phyloP scores from a whole-genome alignment of 1,140 invertebrate species.

The Temnothorax curvispinosus region DNA sequence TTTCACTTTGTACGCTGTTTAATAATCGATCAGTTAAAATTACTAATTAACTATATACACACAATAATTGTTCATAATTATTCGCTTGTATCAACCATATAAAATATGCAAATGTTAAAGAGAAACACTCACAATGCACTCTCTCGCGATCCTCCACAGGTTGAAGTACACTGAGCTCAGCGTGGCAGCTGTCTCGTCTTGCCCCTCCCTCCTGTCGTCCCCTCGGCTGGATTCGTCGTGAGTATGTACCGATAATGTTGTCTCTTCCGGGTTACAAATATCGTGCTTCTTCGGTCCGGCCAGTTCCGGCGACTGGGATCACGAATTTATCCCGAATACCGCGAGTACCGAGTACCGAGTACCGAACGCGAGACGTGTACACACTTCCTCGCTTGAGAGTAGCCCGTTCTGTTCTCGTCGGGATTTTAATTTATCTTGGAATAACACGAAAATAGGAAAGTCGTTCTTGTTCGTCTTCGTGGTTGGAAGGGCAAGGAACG shows the following conservation, averaged over 20 bases:
- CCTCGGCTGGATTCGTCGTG: conserved; percentile 27
- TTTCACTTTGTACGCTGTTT: background rate
- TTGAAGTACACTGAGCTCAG: conserved; percentile 83
- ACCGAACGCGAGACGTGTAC: conserved; percentile 14
- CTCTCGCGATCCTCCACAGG: conserved; percentile 87
- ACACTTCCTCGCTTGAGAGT: conserved; percentile 30
- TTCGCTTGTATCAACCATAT: background rate
- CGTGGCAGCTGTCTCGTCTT: conserved; percentile 73
- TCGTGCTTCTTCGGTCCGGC: conserved; percentile 9
- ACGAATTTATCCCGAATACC: conserved; percentile 8
- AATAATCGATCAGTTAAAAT: background rate
- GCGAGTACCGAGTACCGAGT: conserved; percentile 18
- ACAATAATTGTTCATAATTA: background rate
- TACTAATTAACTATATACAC: conserved; percentile 3
- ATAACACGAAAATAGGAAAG: conserved; percentile 7
- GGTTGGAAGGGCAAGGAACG: conserved; percentile 58
- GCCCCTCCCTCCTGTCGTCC: conserved; percentile 41
- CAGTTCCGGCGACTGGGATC: conserved; percentile 4
- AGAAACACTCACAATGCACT: conserved; percentile 86
- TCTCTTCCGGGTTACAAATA: conserved; percentile 35
- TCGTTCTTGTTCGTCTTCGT: conserved; percentile 17
- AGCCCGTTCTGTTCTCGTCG: background rate
- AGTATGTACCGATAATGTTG: conserved; percentile 22
- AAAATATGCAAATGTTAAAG: background rate
- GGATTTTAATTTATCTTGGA: conserved; percentile 29